phyloP scores from a whole-genome alignment of 30 jellyfish, hydroid and myxozoan genomes.

The Aurelia coerulea region DNA sequence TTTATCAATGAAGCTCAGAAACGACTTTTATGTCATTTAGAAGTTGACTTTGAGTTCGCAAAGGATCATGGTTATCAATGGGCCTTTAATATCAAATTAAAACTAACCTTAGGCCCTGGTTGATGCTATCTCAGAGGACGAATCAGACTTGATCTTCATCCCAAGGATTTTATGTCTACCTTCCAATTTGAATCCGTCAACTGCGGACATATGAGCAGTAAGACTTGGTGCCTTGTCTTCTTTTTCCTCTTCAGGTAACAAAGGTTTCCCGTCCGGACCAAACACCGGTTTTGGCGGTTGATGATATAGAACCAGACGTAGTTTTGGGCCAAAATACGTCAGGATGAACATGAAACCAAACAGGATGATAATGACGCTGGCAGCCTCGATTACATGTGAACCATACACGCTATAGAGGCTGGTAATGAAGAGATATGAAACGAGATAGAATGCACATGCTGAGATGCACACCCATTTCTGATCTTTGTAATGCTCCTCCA shows the following conservation, averaged over 20 bases:
- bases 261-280: slow-evolving; percentile 68
- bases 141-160: slow-evolving; percentile 17
- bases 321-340: slow-evolving; percentile 78
- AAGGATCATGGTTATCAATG: too few species aligned
- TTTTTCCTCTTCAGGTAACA: slow-evolving; percentile 45
- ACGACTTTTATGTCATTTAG: too few species aligned
- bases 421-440: slow-evolving; percentile 56
- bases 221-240: slow-evolving; percentile 1
- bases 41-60: too few species aligned
- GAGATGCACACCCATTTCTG: slow-evolving; percentile 79
- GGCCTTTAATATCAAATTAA: background rate
- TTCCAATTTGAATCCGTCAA: slow-evolving; percentile 28
- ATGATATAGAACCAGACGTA: slow-evolving; percentile 65
- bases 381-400: slow-evolving; percentile 77
- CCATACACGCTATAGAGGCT: slow-evolving; percentile 68
- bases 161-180: slow-evolving; percentile 28
- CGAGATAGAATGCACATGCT: slow-evolving; percentile 73
- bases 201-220: slow-evolving; percentile 53
- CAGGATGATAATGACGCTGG: slow-evolving; percentile 74
- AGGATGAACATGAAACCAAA: slow-evolving; percentile 69
- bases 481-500: slow-evolving; percentile 81
- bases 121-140: background rate
- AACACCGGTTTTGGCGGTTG: slow-evolving; percentile 56
- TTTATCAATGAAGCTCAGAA: too few species aligned
- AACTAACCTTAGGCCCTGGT: slow-evolving; percentile 3